Base-by-base conservation (phyloP, 64 coral and sea anemone genomes). In the Pocillopora verrucosa region DNA sequence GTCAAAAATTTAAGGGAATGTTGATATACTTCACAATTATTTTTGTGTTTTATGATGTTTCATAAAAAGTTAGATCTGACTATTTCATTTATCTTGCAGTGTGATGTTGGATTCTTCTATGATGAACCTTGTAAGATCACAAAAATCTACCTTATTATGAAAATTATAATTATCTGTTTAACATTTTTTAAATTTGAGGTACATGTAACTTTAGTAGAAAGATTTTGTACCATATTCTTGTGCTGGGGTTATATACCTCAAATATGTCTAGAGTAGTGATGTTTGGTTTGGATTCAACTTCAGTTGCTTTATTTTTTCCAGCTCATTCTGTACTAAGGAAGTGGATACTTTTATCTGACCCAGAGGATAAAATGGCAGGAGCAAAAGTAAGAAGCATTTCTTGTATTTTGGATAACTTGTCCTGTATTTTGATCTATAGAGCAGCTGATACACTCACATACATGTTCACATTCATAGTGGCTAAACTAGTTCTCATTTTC, bases 21-120 rank as follows among this genome's bases (percentile, higher is more conserved):
- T 76, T 51, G 41, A 51, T 51, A 7, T 7, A 51, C 3, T 51
- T 3, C 7, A 51, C 41, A 30, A 30, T 7, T 51, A 7, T 51
- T 51, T 51, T 51, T 51, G 41, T 51, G 41, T 51, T 51, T 51
- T 7, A 51, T 51, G 41, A 30, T 30, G 30, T 30, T 30, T 30
- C 30, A 30, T 30, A 0, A 30, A 0, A 30, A 30, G 30, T 51
- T 1, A 51, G 41, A 51, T 51, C 41, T 51, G 41, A 7, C 41
- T 13, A 63, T 34, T 13, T 22, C 63, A 36, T 63, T 73, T 16
- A n/a, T 59, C 20, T 73, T 88, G 57, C 67, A 95, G 94, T 89
- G 89, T 86, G 94, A 95, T 82, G 81, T 95, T 86, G 94, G 94
- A 77, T 88, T 95, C 56, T 92, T 95, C 79, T 95, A 95, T 77